Percentiles rank a stretch among this genome's conserved stretches.
These are phyloP conservation scores for Morbakka virulenta DNA, from an alignment of 30 jellyfish, hydroid and myxozoan genomes.

Conservation along the genomic window DNA sequence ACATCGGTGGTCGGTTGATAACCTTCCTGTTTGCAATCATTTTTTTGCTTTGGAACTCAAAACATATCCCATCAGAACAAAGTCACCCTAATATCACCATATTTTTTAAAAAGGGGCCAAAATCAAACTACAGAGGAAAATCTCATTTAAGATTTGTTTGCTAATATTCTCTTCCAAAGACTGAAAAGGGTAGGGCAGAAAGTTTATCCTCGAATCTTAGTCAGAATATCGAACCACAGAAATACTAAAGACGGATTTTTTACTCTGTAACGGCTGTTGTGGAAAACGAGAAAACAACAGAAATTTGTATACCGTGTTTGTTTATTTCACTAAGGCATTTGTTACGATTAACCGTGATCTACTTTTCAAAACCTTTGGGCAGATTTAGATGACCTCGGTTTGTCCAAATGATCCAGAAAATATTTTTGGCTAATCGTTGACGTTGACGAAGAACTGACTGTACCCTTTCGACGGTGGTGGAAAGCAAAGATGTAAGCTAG, in stretches of 20 bases:
- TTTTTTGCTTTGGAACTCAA: constrained; percentile 31
- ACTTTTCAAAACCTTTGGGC: too few species aligned
- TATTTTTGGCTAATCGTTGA: too few species aligned
- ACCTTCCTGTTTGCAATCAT: constrained; percentile 6
- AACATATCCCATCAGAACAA: constrained; percentile 31
- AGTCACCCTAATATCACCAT: constrained; percentile 21
- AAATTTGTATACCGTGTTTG: too few species aligned
- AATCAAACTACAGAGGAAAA: constrained; percentile 36
- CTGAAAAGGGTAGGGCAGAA: constrained; percentile 5
- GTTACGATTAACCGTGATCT: too few species aligned
- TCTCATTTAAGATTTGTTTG: constrained; percentile 8
- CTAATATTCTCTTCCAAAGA: constrained; percentile 23
- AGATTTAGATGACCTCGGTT: too few species aligned
- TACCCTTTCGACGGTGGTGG: too few species aligned
- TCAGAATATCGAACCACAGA: constrained; percentile 23
- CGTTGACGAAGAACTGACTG: too few species aligned
- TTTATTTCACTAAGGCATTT: too few species aligned
- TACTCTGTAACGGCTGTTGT: constrained; percentile 31
- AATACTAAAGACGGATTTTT: constrained; percentile 1
- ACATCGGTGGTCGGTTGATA: constrained; percentile 30
- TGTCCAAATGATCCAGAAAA: too few species aligned
- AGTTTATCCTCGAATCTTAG: constrained; percentile 31
- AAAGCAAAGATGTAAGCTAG: too few species aligned
- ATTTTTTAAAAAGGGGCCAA: constrained; percentile 24
- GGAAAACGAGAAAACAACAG: constrained; percentile 31